A percentile compares a stretch with the other conserved stretches of the same genome.
phyloP scores from a whole-genome alignment of 2,888 invertebrate species.

The Patella ulyssiponensis region DNA sequence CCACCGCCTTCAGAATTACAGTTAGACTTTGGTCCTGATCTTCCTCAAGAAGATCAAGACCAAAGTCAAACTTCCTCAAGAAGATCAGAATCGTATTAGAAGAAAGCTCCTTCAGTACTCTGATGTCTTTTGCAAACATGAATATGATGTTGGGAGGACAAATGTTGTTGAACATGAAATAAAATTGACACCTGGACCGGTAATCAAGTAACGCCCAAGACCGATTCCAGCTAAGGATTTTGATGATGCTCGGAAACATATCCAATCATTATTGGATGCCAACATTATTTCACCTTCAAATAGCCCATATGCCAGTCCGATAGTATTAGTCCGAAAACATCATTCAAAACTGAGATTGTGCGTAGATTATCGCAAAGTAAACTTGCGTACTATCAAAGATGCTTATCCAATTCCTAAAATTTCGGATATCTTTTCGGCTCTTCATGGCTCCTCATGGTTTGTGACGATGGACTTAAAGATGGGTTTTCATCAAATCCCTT shows the following conservation, averaged over 20 bases:
- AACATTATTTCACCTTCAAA: slow-evolving; percentile 15
- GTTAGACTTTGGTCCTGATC: neutral
- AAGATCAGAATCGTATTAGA: neutral
- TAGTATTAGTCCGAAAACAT: slow-evolving; percentile 17
- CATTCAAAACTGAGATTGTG: slow-evolving; percentile 11
- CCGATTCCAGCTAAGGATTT: slow-evolving; percentile 11
- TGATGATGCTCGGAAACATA: slow-evolving; percentile 11
- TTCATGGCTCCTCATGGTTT: slow-evolving; percentile 15
- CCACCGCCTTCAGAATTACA: neutral
- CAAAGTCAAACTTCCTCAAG: neutral
- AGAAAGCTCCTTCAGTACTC: neutral
- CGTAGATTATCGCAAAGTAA: slow-evolving; percentile 10
- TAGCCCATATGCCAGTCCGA: slow-evolving; percentile 1
- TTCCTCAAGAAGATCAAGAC: neutral
- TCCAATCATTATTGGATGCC: neutral
- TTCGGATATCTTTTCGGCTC: slow-evolving; percentile 15
- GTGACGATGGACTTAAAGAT: slow-evolving; percentile 8
- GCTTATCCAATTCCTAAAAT: slow-evolving; percentile 15
- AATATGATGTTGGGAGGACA: slow-evolving; percentile 10
- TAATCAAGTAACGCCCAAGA: slow-evolving; percentile 9
- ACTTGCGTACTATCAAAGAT: slow-evolving; percentile 7
- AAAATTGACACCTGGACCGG: neutral
- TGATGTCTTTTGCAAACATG: slow-evolving; percentile 19
- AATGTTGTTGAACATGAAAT: slow-evolving; percentile 10
- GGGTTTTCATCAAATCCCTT: slow-evolving; percentile 19